Conservation (phyloP, 2,113 vertebrate species). For the Rhipidura dahli region DNA sequence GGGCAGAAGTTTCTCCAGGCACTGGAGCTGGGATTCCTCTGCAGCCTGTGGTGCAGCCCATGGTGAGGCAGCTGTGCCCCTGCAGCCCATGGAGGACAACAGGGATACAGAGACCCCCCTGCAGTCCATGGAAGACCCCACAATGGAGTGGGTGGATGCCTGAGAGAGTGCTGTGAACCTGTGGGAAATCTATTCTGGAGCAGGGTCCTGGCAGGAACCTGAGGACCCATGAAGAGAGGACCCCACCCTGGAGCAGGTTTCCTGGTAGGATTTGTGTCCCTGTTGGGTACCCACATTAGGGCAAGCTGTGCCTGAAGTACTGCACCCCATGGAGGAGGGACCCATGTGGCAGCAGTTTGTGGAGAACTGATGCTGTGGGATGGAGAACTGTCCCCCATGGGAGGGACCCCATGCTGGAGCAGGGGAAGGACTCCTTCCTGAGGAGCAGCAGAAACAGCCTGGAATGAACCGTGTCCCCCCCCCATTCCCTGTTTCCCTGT, state of each 20-base stretch:
- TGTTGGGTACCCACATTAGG: not conserved
- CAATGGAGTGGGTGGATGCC: not conserved
- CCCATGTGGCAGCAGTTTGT: not conserved
- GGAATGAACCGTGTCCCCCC: not conserved
- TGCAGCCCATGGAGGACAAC: no score
- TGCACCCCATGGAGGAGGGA: no score
- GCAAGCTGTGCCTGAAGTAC: not conserved
- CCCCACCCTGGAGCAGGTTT: not conserved
- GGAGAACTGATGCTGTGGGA: not conserved
- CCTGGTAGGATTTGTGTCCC: not conserved
- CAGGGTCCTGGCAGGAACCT: not conserved
- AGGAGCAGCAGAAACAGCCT: not conserved
- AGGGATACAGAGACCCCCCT: not conserved
- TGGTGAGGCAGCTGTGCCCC: not conserved
- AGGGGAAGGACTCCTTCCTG: not conserved
- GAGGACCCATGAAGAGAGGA: not conserved
- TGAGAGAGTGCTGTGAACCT: not conserved
- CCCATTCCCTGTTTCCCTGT: not conserved
- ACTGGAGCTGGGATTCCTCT: not conserved
- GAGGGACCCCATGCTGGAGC: rapidly evolving
- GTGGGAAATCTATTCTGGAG: not conserved
- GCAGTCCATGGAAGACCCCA: not conserved
- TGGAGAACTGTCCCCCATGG: not conserved
- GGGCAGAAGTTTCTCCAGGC: not conserved
- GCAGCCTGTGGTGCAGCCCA: not conserved